Conservation (phyloP, 23 tunicate genomes). For the Styela clava region DNA sequence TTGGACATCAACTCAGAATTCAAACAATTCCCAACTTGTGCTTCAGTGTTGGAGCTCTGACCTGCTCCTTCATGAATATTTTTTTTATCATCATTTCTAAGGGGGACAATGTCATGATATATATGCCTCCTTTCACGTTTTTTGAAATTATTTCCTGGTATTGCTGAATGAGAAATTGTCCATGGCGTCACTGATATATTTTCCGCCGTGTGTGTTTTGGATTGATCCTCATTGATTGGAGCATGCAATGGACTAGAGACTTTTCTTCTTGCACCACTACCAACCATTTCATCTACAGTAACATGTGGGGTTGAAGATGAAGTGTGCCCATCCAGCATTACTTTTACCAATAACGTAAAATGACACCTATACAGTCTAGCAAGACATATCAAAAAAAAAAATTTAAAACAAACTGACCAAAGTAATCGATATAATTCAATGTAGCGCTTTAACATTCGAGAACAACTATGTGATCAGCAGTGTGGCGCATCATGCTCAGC, state of each 20-base stretch:
- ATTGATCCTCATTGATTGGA: background rate
- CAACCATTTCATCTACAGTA: slow-evolving; percentile 7
- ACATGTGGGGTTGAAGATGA: background rate
- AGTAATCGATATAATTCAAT: too few relatives aligned
- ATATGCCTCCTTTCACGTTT: slow-evolving; percentile 12
- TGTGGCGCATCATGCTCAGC: too few relatives aligned
- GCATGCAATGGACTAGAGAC: background rate
- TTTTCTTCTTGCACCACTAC: background rate
- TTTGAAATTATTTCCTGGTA: background rate
- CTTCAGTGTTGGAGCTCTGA: too few relatives aligned
- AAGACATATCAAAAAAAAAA: too few relatives aligned
- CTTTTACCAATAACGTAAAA: too few relatives aligned
- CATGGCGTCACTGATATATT: background rate
- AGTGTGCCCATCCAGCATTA: background rate
- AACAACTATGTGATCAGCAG: too few relatives aligned
- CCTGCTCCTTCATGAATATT: background rate
- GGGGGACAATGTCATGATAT: slow-evolving; percentile 23
- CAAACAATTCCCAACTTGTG: background rate
- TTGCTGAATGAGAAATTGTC: background rate
- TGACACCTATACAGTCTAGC: too few relatives aligned
- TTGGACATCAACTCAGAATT: background rate
- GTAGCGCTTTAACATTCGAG: too few relatives aligned
- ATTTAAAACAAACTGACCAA: too few relatives aligned
- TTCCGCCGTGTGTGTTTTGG: background rate
- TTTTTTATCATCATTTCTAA: background rate